Evolutionary conservation across 1,140 invertebrate species (phyloP), one percentile per base, ranked within the genome.

Genomic region (Metopolophium dirhodum): DNA sequence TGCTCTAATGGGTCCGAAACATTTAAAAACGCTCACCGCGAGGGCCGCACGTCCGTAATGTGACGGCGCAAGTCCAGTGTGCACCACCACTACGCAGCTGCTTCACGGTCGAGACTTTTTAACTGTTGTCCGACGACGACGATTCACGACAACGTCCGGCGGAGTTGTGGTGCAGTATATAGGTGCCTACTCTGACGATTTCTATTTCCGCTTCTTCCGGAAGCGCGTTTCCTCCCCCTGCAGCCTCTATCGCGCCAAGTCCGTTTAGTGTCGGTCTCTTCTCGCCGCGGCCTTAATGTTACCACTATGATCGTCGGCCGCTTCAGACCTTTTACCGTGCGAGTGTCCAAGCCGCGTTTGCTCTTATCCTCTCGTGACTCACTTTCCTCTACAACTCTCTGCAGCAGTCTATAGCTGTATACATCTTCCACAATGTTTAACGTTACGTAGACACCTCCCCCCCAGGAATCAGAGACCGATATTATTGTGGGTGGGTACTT

Each of bases 1-100:
- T 86, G 41, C 91, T 93, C 82, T 93, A 93, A 93, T 93, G 91
- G 91, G 82, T 86, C 91, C 82, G 91, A 14, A 85, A 93, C 91
- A 93, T 93, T 93, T 93, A 93, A 93, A 93, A 93, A 86, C 37
- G 91, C 35, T 86, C 82, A 35, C 35, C 20, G 35, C 61, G 61
- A 77, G 61, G 41, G n/a, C 61, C 18, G 61, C 61, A 77, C 61
- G 30, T 61, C 30, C n/a, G n/a, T 77, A 77, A 77, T 77, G 30
- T 68, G 61, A n/a, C 11, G 61, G 61, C 30, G 30, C 18, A 35
- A 77, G 51, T 54, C 51, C 30, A 77, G 61, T 77, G 61, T 54
- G 51, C 51, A 23, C 1, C 51, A 18, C 47, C 57, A 26, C 8
- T 30, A n/a, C 20, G 41, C 41, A 41, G 30, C 30, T n/a, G 61